These are phyloP conservation scores for Ctenosaura bakeri DNA, from an alignment of 2,797 vertebrate genomes.

Conservation along the genomic window DNA sequence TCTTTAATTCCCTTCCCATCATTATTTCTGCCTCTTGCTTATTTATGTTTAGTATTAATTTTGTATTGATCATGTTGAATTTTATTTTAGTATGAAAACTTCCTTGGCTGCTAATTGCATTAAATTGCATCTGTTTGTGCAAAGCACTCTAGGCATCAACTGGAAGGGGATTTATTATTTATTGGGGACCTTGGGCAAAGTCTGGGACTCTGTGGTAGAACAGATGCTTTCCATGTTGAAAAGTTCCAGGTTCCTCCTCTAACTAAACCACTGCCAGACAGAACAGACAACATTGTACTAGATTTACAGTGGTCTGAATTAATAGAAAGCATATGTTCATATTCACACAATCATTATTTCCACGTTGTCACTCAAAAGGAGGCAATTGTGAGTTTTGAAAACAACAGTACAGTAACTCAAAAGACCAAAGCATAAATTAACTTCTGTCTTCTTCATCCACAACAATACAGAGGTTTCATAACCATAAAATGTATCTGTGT, in stretches of 20 bases:
- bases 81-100: constrained; percentile 4
- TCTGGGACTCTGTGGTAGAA: background rate
- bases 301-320: background rate
- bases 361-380: background rate
- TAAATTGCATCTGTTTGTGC: constrained; percentile 6
- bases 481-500: background rate
- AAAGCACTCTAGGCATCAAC: background rate
- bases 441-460: background rate
- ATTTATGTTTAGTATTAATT: background rate
- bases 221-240: background rate
- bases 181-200: background rate
- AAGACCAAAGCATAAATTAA: background rate
- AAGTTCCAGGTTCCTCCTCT: background rate
- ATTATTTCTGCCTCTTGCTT: background rate
- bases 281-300: background rate
- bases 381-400: background rate
- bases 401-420: too few species aligned
- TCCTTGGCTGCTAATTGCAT: background rate
- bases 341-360: background rate
- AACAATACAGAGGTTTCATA: background rate
- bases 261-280: background rate
- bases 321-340: background rate
- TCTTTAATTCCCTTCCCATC: background rate
- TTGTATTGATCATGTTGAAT: background rate
- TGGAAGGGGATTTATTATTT: background rate